A percentile compares a stretch with the other conserved stretches of the same genome.
phyloP scores from a whole-genome alignment of 2,888 invertebrate genomes.

The Diarsia rubi region DNA sequence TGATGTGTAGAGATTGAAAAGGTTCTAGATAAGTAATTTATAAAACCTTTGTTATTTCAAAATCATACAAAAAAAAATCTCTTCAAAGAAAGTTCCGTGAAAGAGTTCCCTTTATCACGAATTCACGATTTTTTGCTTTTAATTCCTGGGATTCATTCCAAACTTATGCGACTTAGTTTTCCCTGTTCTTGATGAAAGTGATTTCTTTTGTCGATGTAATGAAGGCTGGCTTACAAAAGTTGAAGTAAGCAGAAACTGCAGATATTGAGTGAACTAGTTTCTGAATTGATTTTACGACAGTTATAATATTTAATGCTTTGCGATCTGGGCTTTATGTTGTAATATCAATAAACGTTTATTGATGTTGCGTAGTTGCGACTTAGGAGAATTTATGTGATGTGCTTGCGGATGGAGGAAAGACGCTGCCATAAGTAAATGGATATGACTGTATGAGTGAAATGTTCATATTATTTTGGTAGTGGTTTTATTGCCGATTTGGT shows the following conservation, averaged over 20 bases:
- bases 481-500: background rate
- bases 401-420: conserved; percentile 10
- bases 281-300: conserved; percentile 40
- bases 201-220: conserved; percentile 43
- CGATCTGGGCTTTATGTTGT: conserved; percentile 21
- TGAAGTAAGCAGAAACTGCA: conserved; percentile 14
- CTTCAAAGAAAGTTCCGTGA: conserved; percentile 3
- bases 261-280: conserved; percentile 27
- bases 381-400: conserved; percentile 19
- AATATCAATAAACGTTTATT: conserved; percentile 48
- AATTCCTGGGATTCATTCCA: conserved; percentile 16
- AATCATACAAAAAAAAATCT: conserved; percentile 13
- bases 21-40: background rate
- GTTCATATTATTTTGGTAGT: background rate
- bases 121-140: conserved; percentile 14
- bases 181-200: conserved; percentile 28
- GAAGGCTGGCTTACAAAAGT: conserved; percentile 30
- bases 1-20: background rate
- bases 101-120: conserved; percentile 4
- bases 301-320: conserved; percentile 37
- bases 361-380: conserved; percentile 29
- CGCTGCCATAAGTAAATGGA: background rate
- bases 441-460: background rate
- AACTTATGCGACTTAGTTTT: conserved; percentile 27
- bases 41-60: background rate